phyloP scores from a whole-genome alignment of 2,888 invertebrate species.

The Aspidiotus destructor region DNA sequence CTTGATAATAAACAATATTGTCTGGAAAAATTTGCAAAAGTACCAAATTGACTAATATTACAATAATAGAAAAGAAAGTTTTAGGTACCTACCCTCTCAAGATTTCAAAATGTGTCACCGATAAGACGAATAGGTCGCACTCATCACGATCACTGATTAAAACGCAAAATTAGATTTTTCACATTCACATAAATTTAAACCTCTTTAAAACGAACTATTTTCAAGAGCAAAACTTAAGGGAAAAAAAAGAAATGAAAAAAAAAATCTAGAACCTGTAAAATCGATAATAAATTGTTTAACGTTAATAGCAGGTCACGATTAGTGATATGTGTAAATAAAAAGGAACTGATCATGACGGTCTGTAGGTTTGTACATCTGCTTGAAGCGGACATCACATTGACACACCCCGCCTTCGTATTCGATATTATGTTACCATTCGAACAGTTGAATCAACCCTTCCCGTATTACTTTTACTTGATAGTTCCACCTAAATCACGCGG shows the following conservation, averaged over 20 bases:
- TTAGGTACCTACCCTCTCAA: too few relatives aligned
- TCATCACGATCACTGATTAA: too few relatives aligned
- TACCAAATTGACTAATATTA: too few relatives aligned
- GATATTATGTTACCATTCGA: constrained; percentile 29
- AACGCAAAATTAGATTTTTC: not conserved
- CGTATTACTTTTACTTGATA: not conserved
- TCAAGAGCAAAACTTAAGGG: not conserved
- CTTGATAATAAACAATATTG: too few relatives aligned
- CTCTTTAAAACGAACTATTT: not conserved
- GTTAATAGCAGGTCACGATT: constrained; percentile 21
- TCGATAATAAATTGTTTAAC: not conserved
- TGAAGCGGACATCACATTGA: constrained; percentile 21
- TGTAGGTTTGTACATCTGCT: constrained; percentile 24
- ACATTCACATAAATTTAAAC: not conserved
- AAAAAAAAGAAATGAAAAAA: not conserved
- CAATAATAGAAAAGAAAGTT: too few relatives aligned
- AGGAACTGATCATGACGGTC: constrained; percentile 19
- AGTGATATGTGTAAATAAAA: constrained; percentile 28
- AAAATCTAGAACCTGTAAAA: not conserved
- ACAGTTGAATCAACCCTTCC: constrained; percentile 28
- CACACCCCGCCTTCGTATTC: constrained; percentile 27
- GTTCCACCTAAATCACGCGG: constrained; percentile 11
- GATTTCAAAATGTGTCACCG: too few relatives aligned
- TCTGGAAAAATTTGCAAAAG: too few relatives aligned
- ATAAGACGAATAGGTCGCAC: too few relatives aligned